These are phyloP conservation scores for Glareola pratincola DNA, from an alignment of 2,113 vertebrate genomes.

Conservation along the genomic window DNA sequence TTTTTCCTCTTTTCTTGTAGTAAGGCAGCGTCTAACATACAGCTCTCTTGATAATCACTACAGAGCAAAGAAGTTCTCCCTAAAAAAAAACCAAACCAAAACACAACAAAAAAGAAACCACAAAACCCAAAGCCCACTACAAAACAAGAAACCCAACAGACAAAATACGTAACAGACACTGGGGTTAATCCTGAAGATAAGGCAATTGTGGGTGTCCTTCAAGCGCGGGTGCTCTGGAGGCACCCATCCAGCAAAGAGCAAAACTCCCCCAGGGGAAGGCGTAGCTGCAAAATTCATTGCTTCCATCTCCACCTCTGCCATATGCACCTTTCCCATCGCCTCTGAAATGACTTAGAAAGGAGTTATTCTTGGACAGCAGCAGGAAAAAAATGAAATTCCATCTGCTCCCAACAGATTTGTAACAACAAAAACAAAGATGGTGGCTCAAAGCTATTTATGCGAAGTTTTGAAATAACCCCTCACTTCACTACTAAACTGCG, in stretches of 20 bases:
- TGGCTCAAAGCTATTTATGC: not conserved
- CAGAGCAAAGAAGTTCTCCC: not conserved
- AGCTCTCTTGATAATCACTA: not conserved
- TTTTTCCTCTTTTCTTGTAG: not conserved
- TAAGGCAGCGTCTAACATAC: not conserved
- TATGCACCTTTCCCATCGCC: not conserved
- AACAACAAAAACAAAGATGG: not conserved
- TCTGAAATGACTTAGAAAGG: not conserved
- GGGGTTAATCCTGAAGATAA: not conserved
- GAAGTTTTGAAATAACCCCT: not conserved
- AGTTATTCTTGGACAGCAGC: not conserved
- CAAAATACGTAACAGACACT: fast-evolving
- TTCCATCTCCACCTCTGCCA: not conserved
- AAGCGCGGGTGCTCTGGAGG: fast-evolving
- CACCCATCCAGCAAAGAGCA: not conserved
- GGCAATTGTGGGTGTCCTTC: fast-evolving
- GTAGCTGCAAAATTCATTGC: not conserved
- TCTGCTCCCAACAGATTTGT: conserved; percentile 27
- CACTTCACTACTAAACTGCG: not conserved
- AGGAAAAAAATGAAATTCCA: not conserved
- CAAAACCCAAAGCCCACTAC: not conserved
- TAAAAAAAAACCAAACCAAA: not conserved
- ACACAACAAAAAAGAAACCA: not conserved
- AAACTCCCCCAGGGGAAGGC: not conserved
- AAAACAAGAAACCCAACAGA: not conserved